A percentile compares a stretch with the other conserved stretches of the same genome.
Conservation (phyloP, 2,113 vertebrate species). For the Laticauda laticaudata region DNA sequence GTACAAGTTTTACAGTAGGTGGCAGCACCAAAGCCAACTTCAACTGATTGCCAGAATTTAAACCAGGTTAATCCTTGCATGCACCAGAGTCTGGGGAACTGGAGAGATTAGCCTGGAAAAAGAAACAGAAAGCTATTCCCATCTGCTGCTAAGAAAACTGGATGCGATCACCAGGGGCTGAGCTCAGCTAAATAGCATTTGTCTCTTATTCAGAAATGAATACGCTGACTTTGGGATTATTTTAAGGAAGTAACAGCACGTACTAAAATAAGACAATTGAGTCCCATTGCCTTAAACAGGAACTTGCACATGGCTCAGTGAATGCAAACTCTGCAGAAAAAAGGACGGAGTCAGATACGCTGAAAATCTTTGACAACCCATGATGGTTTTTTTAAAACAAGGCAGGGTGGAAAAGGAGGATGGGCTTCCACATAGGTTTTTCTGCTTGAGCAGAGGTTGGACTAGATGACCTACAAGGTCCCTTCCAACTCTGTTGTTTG, state of each 20-base stretch:
- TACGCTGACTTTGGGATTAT: not conserved
- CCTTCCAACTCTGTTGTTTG: no score
- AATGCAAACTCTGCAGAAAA: not conserved
- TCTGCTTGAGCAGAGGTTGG: no score
- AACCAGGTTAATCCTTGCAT: no score
- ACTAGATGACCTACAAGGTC: no score
- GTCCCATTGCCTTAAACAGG: not conserved
- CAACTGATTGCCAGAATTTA: no score
- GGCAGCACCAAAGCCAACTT: not conserved
- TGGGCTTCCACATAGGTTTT: not conserved
- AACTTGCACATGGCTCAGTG: not conserved
- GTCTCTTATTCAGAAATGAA: not conserved
- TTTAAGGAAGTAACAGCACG: not conserved
- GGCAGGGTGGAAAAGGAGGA: not conserved
- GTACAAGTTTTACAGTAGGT: not conserved
- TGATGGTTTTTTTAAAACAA: not conserved
- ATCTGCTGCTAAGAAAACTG: not conserved
- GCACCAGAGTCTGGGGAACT: not conserved
- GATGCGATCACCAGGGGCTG: rapidly evolving
- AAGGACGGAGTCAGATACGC: not conserved
- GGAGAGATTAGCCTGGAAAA: not conserved
- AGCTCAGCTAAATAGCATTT: not conserved
- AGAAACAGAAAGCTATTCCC: not conserved
- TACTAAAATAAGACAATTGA: not conserved
- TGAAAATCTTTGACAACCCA: not conserved